Conservation (phyloP, 2,797 vertebrate species). For the Halcyon leucocephala region DNA sequence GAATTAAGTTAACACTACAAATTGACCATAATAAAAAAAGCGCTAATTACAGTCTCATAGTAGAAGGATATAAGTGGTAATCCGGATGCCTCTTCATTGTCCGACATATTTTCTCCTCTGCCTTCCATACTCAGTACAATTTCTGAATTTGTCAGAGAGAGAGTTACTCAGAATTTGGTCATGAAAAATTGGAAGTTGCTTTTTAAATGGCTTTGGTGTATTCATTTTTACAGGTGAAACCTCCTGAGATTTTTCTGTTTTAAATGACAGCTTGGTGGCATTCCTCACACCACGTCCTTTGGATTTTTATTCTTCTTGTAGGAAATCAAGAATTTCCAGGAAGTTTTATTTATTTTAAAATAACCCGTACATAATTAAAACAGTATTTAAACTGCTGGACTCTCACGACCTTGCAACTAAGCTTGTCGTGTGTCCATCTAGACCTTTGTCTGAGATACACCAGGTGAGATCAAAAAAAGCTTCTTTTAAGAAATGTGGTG, state of each 20-base stretch:
- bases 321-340: background rate
- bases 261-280: background rate
- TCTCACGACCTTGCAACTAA: background rate
- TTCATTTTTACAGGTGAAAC: background rate
- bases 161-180: background rate
- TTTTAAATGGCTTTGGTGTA: background rate
- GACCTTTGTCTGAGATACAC: background rate
- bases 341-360: background rate
- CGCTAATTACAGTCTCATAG: background rate
- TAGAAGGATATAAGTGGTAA: background rate
- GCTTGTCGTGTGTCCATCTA: fast-evolving
- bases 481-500: background rate
- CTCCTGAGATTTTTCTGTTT: background rate
- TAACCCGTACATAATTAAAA: background rate
- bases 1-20: background rate
- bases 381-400: background rate
- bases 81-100: background rate
- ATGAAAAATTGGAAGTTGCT: background rate
- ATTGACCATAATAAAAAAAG: background rate
- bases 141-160: background rate
- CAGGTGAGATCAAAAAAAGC: background rate
- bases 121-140: background rate
- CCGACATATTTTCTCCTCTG: background rate
- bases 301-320: background rate
- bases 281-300: background rate